These are phyloP conservation scores for Chelonus insularis DNA, from an alignment of 1,140 invertebrate species.

Conservation along the genomic window DNA sequence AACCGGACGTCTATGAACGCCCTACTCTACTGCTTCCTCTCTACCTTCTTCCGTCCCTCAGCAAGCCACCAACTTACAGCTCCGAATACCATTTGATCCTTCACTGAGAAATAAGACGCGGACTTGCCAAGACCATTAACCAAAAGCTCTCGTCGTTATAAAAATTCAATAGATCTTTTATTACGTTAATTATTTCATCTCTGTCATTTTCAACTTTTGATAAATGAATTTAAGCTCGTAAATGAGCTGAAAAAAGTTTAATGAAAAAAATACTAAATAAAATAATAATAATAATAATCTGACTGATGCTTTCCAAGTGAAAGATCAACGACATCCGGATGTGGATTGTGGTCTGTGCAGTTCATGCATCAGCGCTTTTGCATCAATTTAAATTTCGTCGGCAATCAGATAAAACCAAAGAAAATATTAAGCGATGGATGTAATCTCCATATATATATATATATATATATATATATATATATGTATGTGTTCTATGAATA, in stretches of 20 bases:
- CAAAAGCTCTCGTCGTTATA: constrained; percentile 3
- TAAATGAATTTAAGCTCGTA: neutral
- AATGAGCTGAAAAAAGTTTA: too few relatives aligned
- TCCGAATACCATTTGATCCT: constrained; percentile 24
- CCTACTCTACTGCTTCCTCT: neutral
- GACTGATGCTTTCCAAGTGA: constrained; percentile 12
- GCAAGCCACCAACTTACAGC: neutral
- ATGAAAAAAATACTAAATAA: too few relatives aligned
- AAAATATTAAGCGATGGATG: too few relatives aligned
- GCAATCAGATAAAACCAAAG: neutral
- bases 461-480: too few relatives aligned
- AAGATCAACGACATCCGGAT: constrained; percentile 49
- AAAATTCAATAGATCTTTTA: constrained; percentile 11
- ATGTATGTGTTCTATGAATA: too few relatives aligned
- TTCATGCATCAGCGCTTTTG: constrained; percentile 45
- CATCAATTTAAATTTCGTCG: neutral
- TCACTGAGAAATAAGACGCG: constrained; percentile 27
- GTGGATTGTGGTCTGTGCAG: constrained; percentile 53
- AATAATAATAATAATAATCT: too few relatives aligned
- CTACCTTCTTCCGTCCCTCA: constrained; percentile 9
- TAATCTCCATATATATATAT: too few relatives aligned
- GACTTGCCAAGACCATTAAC: constrained; percentile 18
- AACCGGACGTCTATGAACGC: constrained; percentile 21
- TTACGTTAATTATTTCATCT: constrained; percentile 9
- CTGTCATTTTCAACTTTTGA: neutral